Conservation (phyloP, 2,797 vertebrate genomes). For the Paguma larvata region DNA sequence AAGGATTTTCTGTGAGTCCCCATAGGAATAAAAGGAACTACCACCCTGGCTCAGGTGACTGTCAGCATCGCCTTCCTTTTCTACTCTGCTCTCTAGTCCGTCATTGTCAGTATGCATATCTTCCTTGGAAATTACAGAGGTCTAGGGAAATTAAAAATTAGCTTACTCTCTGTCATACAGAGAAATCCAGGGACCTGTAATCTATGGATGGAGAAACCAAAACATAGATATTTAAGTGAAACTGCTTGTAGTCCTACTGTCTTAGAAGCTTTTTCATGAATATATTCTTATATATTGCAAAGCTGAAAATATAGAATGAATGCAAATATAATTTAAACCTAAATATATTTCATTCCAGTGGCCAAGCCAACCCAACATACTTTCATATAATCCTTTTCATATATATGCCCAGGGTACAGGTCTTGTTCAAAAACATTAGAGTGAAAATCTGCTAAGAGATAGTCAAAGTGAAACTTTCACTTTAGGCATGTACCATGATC, state of each 20-base stretch:
- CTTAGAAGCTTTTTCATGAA: slow-evolving; percentile 12
- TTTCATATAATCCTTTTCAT: neutral
- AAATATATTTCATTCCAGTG: slow-evolving; percentile 4
- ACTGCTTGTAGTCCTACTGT: neutral
- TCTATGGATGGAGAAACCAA: neutral
- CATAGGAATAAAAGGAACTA: neutral
- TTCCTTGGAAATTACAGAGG: neutral
- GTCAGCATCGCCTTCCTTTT: neutral
- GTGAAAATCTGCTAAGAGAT: neutral
- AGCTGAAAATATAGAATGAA: slow-evolving; percentile 47
- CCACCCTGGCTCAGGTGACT: neutral
- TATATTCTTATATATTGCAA: slow-evolving; percentile 24
- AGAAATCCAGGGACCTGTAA: neutral
- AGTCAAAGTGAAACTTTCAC: neutral
- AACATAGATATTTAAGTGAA: neutral
- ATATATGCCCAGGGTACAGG: slow-evolving; percentile 5
- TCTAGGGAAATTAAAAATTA: slow-evolving; percentile 9
- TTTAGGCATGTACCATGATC: neutral
- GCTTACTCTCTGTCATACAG: neutral
- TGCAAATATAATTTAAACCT: slow-evolving; percentile 38
- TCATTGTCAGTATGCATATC: neutral
- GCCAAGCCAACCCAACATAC: neutral
- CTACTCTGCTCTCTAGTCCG: neutral
- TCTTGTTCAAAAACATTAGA: neutral
- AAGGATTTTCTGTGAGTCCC: neutral